phyloP scores from a whole-genome alignment of 2,797 vertebrate genomes.

The Microctenopoma steveboyesi region DNA sequence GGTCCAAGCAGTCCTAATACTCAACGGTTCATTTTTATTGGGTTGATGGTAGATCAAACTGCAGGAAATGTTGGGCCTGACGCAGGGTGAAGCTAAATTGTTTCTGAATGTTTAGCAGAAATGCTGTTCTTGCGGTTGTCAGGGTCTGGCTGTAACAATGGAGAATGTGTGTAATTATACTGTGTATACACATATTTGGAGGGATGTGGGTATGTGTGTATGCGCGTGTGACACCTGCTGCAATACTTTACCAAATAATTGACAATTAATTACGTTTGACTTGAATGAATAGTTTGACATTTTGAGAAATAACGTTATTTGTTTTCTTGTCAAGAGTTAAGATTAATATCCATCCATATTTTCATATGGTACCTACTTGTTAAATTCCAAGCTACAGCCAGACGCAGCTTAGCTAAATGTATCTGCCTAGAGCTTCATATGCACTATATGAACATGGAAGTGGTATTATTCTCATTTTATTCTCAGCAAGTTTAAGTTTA shows the following conservation, averaged over 20 bases:
- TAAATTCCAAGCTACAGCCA: too few relatives aligned
- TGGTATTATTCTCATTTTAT: too few relatives aligned
- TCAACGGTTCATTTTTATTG: constrained; percentile 44
- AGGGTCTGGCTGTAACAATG: constrained; percentile 62
- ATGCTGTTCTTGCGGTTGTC: constrained; percentile 41
- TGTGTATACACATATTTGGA: constrained; percentile 13
- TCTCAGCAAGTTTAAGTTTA: too few relatives aligned
- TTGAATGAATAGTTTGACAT: not conserved
- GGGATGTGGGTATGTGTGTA: constrained; percentile 17
- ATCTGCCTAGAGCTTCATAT: too few relatives aligned
- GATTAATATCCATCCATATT: not conserved
- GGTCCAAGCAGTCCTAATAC: constrained; percentile 10
- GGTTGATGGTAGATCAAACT: constrained; percentile 45
- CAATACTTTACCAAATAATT: not conserved
- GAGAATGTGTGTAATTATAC: constrained; percentile 33
- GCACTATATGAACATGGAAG: too few relatives aligned
- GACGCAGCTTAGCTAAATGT: too few relatives aligned
- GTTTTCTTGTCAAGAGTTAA: not conserved
- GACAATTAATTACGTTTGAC: not conserved
- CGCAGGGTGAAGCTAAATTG: constrained; percentile 16
- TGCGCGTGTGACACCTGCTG: not conserved
- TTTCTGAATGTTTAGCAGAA: constrained; percentile 39
- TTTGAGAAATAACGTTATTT: not conserved
- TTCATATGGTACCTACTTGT: not conserved
- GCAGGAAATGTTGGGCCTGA: constrained; percentile 34